Conservation (phyloP, 2,797 vertebrate genomes). For the Mormyrus proboscirostris region DNA sequence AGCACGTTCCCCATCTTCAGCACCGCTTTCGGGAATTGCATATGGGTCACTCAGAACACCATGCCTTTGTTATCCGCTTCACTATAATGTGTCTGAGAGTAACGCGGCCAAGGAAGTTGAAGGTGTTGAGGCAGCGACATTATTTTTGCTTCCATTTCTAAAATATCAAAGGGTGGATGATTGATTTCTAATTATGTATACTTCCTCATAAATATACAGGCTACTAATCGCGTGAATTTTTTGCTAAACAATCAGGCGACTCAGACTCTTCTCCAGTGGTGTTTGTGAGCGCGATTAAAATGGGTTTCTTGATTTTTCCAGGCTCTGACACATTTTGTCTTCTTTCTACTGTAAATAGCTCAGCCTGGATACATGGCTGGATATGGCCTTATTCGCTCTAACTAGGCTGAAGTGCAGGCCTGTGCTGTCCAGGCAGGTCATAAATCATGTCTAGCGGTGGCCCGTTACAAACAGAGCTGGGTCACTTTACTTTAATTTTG, state of each 20-base stretch:
- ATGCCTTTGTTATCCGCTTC: not conserved
- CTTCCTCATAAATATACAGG: not conserved
- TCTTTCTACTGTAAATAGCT: slow-evolving; percentile 20
- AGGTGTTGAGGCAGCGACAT: not conserved
- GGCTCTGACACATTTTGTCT: slow-evolving; percentile 17
- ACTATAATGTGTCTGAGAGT: not conserved
- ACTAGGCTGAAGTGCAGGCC: slow-evolving; percentile 16
- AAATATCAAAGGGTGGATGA: not conserved
- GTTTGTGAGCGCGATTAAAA: not conserved
- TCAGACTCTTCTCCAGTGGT: not conserved
- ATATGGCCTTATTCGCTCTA: slow-evolving; percentile 18
- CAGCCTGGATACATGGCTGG: slow-evolving; percentile 16
- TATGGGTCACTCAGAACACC: slow-evolving; percentile 5
- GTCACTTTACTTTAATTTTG: not conserved
- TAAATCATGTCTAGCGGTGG: slow-evolving; percentile 1
- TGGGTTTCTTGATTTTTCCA: not conserved
- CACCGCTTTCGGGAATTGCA: slow-evolving; percentile 7
- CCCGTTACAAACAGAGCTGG: not conserved
- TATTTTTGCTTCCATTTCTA: not conserved
- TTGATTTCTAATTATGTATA: not conserved
- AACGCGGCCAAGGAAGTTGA: not conserved
- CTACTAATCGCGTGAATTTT: not conserved
- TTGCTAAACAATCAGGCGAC: not conserved
- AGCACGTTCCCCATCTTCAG: slow-evolving; percentile 14
- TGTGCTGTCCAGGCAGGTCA: slow-evolving; percentile 3